A percentile compares a stretch with the other conserved stretches of the same genome.
Conservation (phyloP, 1,140 invertebrate genomes). For the Leptopilina boulardi region DNA sequence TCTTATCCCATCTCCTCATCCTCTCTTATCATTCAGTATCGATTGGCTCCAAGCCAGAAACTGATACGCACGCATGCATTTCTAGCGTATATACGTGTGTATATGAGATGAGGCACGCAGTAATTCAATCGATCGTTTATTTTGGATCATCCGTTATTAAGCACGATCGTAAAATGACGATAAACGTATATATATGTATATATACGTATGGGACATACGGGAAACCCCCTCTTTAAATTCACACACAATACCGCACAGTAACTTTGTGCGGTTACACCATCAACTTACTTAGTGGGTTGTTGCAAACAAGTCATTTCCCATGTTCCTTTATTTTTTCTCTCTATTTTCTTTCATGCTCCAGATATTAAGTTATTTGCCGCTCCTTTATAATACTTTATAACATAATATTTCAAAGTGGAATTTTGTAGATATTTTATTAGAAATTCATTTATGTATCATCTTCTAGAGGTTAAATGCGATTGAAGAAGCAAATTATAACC, state of each 20-base stretch:
- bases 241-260: slow-evolving; percentile 2
- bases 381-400: slow-evolving; percentile 28
- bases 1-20: slow-evolving; percentile 51
- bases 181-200: neutral
- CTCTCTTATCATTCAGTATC: slow-evolving; percentile 51
- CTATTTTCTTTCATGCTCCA: neutral
- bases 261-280: slow-evolving; percentile 27
- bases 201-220: neutral
- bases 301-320: slow-evolving; percentile 18
- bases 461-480: neutral
- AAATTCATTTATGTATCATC: slow-evolving; percentile 1
- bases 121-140: slow-evolving; percentile 47
- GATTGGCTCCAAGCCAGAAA: slow-evolving; percentile 55
- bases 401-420: neutral
- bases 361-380: slow-evolving; percentile 8
- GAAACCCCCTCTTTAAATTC: neutral
- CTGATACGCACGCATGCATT: slow-evolving; percentile 38
- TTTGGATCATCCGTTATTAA: slow-evolving; percentile 33
- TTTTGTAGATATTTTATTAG: neutral
- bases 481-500: neutral
- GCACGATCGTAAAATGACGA: slow-evolving; percentile 29
- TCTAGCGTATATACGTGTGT: slow-evolving; percentile 30
- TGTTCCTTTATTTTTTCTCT: neutral
- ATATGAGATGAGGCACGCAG: slow-evolving; percentile 32
- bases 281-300: neutral